Evolutionary conservation across 1,140 invertebrate species (phyloP), one percentile per base, ranked within the genome.

Genomic region (Camponotus vicinus): DNA sequence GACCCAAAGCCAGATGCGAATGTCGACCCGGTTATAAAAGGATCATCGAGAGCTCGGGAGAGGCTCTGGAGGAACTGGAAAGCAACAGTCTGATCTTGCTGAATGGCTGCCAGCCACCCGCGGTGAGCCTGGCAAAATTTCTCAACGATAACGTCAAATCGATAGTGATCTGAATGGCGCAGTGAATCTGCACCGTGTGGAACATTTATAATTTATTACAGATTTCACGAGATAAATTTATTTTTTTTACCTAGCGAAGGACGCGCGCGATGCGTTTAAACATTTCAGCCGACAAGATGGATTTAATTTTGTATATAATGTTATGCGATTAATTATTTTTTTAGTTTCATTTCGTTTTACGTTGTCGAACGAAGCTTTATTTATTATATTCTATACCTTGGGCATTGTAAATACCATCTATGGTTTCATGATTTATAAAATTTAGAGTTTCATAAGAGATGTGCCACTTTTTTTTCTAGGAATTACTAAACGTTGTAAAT

Each of bases 21-120:
- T 98, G 97, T 90, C 96, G 96, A 76, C 97, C 97, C 0, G 97
- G 97, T 0, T 97, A 97, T 89, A 96, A 95, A 18, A 95, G 92
- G 77, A 92, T 93, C 18, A 91, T 78, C 13, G 86, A 90, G 1
- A 92, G 7, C 45, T 76, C 78, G 1, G 71, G 87, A 27, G 34
- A 63, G 0, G 42, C 82, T 7, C 13, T 55, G 8, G 82, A 83
- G 1, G 93, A 94, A 13, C 63, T 94, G 1, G 94, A 94, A 11
- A 93, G 78, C 40, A 94, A 93, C 55, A 92, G 85, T 86, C 89
- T 94, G 13, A 91, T 93, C 0, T 84, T 89, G 0, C 21, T 80
- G 0, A 92, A 92, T 8, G 86, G 92, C n/a, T 96, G 96, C 61
- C 95, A 96, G 78, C 93, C 96, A 21, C 95, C 95, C 0, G 69